Evolutionary conservation across 2,797 vertebrate species (phyloP), one percentile per base, ranked within the genome.

Genomic region (Geotria australis): DNA sequence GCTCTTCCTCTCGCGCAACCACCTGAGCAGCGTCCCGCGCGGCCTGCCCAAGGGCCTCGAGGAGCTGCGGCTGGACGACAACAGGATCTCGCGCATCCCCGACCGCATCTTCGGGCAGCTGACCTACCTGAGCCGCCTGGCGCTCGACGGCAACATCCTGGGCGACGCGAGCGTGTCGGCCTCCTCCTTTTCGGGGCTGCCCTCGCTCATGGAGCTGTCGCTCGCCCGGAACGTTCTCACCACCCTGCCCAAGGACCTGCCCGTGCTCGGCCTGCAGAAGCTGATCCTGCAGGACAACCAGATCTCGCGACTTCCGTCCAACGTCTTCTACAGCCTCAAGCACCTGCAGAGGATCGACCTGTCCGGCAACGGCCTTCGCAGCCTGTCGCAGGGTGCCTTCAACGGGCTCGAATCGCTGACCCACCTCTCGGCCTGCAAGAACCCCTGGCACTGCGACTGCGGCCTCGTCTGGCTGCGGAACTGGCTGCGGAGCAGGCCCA

Each of bases 281-380:
- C 77, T 99, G 70, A 83, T 93, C 63, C 78, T 99, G 62, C 89
- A 99, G 74, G 93, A 99, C 68, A 99, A 99, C 72, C 89, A 99
- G 67, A 98, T 99, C 68, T 94, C 85, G 68, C 72, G 76, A 9
- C 78, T 99, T 59, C 83, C 86, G 45, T 71, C 77, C 59, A 83
- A 85, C 59, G 81, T 88, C 63, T 99, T 99, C 68, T 82, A 84
- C 61, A 83, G 83, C 66, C 73, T 99, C 24, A 38, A 38, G 24
- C 24, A 38, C 24, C 71, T 99, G 63, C 94, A 98, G 67, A 81
- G 89, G 63, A 72, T 99, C 57, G 93, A 99, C 66, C 79, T 99
- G 74, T 99, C 93, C 61, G 86, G 83, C 60, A 99, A 99, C 73
- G 95, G 94, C 69, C 73, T 99, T 59, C 95, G 79, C 71, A 91